Evolutionary conservation across 2,113 vertebrate genomes (phyloP), one percentile per base, ranked within the genome.

Genomic region (Mesitornis unicolor): DNA sequence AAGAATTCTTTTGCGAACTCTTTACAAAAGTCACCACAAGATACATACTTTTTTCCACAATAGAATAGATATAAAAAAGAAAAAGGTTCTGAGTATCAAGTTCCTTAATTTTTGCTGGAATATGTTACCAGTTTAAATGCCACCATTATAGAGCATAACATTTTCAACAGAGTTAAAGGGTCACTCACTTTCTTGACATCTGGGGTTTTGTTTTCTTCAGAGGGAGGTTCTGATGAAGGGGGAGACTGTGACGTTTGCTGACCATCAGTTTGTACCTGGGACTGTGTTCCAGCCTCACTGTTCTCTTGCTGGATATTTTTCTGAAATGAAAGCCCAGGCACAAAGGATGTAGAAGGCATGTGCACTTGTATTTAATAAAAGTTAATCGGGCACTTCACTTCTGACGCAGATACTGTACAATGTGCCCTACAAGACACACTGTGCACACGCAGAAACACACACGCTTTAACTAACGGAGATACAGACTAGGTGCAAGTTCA

Each of bases 291-390:
- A 98, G 98, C 98, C 95, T 98, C 98, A 98, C 88, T 98, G 97
- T 96, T 98, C 97, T 98, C 98, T 97, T 98, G 98, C 97, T 98
- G 98, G 98, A 94, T 95, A 97, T 98, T 98, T 95, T 98, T 98
- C 98, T 99, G 98, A 97, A 99, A 98, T 96, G 97, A 98, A 98
- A 98, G 97, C 98, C 98, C 98, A 98, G 98, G 98, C 98, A 98
- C 98, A 98, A 98, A 98, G 97, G 98, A 98, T 98, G 98, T 98
- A 98, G 97, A 98, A 96, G 97, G 97, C 92, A 97, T 92, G 96
- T 97, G 97, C 96, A 97, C 97, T 97, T 94, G 60, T 87, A 96
- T 91, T 91, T 86, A 95, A 9, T 89, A 71, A 21, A 95, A 90
- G 50, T 94, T 92, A 94, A n/a, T 10, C 90, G 96, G 97, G 95